Base-by-base conservation (phyloP, 1,140 invertebrate species). In the Antheraea mylitta region DNA sequence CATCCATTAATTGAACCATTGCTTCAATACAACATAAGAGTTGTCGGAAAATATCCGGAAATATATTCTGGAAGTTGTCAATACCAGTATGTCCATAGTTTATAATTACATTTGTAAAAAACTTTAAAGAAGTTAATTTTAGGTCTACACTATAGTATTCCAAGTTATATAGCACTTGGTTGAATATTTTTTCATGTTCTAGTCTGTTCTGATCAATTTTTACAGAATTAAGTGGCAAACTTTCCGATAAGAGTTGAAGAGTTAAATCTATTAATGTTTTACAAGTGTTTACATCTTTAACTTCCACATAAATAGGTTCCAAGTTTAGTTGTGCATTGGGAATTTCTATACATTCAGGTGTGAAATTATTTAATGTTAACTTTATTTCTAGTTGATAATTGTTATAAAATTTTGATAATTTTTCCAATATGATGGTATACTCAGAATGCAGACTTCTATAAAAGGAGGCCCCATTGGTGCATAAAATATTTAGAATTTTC, bases 401-500 rank as follows among this genome's bases (percentile, higher is more conserved):
- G 76, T 87, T 80, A 71, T 91, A 90, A 82, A 87, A 93, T 60
- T 89, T 61, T 64, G 89, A 80, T 70, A 94, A 80, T 70, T 86
- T 75, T 30, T 81, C 69, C 37, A 94, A 77, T 53, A 89, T 82
- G 38, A 76, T 77, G 67, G 82, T 73, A 81, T 94, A 94, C 74
- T 94, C 90, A 7, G 73, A 72, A 38, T 90, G 84, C 5, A 94
- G 66, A 59, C 91, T 80, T 45, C 89, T 74, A 83, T 91, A 93
- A 78, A 93, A 90, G 70, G 87, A 74, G 66, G 92, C 88, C 69
- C 87, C 86, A 79, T 93, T 93, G 66, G 89, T 85, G 68, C 83
- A 88, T 30, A 94, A 73, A 64, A 93, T 89, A 30, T 91, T 85
- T 48, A 94, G 69, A 75, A 94, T 93, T 85, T 92, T 92, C 30